Evolutionary conservation across 2,797 vertebrate genomes (phyloP).

Genomic region (Morelia viridis): DNA sequence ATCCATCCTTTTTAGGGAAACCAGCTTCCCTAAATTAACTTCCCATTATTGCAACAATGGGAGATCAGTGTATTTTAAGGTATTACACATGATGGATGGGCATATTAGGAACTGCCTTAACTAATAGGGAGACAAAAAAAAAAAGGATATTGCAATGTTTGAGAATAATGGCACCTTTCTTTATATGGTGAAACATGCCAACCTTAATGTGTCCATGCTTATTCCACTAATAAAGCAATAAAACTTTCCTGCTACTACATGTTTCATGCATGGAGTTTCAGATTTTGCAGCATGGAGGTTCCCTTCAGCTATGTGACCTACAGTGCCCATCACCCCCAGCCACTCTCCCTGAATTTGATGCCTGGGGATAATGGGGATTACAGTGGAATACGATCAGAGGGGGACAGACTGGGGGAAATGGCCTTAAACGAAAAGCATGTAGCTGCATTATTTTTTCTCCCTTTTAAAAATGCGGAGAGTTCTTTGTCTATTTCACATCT

Average conservation of each 20-base stretch:
- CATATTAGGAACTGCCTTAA: background rate
- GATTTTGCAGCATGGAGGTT: conserved; percentile 23
- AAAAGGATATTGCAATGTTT: conserved; percentile 19
- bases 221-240: conserved; percentile 15
- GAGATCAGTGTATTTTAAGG: background rate
- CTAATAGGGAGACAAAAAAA: background rate
- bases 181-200: background rate
- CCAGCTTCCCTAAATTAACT: background rate
- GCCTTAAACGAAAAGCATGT: conserved; percentile 54
- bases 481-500: conserved; percentile 39
- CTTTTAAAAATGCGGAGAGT: conserved; percentile 35
- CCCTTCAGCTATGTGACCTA: background rate
- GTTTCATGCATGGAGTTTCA: conserved; percentile 6
- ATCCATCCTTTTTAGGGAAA: background rate
- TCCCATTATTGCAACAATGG: background rate
- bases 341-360: background rate
- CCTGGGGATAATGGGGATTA: background rate
- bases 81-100: background rate
- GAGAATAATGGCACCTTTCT: conserved; percentile 22
- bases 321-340: background rate
- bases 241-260: background rate
- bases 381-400: background rate
- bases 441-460: conserved; percentile 28
- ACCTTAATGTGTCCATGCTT: conserved; percentile 5
- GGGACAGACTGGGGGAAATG: conserved; percentile 1